Evolutionary conservation across 2,888 invertebrate species (phyloP).

Genomic region (Campaea margaritaria): DNA sequence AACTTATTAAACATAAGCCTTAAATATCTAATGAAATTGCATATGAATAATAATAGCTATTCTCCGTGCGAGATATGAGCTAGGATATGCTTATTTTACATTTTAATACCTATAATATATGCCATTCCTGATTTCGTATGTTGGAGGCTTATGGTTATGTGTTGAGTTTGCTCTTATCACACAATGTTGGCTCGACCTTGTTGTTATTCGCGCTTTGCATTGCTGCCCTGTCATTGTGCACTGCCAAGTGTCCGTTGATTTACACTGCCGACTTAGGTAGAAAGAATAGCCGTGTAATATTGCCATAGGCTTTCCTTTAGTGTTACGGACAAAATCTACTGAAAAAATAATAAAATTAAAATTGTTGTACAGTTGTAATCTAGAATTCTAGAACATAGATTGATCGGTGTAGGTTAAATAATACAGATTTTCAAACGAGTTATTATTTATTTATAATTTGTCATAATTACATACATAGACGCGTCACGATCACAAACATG

Average conservation of each 20-base stretch:
- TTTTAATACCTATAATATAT: conserved; percentile 8
- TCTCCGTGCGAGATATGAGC: too few relatives aligned
- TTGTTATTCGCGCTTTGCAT: conserved; percentile 37
- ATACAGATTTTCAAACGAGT: too few relatives aligned
- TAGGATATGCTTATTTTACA: too few relatives aligned
- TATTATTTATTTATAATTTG: too few relatives aligned
- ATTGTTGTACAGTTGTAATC: too few relatives aligned
- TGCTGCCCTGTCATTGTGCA: conserved; percentile 34
- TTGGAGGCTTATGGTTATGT: conserved; percentile 30
- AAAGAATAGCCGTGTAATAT: conserved; percentile 34
- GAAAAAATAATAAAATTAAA: conserved; percentile 8
- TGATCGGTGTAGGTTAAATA: too few relatives aligned
- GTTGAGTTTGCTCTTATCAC: conserved; percentile 11
- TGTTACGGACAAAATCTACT: conserved; percentile 16
- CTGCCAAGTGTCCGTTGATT: conserved; percentile 32
- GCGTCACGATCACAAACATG: too few relatives aligned
- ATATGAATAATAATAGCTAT: too few relatives aligned
- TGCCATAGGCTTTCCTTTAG: conserved; percentile 29
- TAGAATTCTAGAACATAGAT: too few relatives aligned
- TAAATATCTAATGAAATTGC: too few relatives aligned
- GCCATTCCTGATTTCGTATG: conserved; percentile 27
- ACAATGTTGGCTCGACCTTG: conserved; percentile 2
- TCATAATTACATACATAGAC: too few relatives aligned
- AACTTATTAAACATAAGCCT: too few relatives aligned
- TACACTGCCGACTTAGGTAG: background rate